phyloP scores from a whole-genome alignment of 2,797 vertebrate genomes.

The Psittacula echo region DNA sequence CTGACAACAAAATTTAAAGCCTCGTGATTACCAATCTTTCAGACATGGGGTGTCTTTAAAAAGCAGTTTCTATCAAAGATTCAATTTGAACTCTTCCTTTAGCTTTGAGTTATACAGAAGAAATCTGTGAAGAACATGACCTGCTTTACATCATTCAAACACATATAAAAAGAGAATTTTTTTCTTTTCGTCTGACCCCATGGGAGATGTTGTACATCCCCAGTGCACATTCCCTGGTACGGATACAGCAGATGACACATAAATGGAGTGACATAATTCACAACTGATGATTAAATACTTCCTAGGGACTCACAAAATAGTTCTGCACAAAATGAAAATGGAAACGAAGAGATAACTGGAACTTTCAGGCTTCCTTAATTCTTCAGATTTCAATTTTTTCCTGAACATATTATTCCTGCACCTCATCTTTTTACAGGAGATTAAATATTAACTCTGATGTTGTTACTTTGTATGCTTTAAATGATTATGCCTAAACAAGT shows the following conservation, averaged over 20 bases:
- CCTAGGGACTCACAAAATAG: slow-evolving; percentile 34
- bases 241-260: not conserved
- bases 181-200: slow-evolving; percentile 39
- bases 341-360: not conserved
- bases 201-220: slow-evolving; percentile 16
- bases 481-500: not conserved
- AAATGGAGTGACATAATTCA: slow-evolving; percentile 56
- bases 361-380: not conserved
- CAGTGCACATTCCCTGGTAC: not conserved
- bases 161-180: not conserved
- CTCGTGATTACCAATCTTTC: slow-evolving; percentile 42
- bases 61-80: slow-evolving; percentile 55
- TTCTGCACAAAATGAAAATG: slow-evolving; percentile 29
- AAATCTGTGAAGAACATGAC: slow-evolving; percentile 19
- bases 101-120: slow-evolving; percentile 59
- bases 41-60: slow-evolving; percentile 44
- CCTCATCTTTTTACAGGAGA: not conserved
- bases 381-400: not conserved
- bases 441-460: not conserved
- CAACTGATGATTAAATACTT: slow-evolving; percentile 46
- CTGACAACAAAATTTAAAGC: slow-evolving; percentile 63
- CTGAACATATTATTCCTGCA: not conserved
- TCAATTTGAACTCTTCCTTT: slow-evolving; percentile 50
- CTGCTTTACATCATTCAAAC: slow-evolving; percentile 61
- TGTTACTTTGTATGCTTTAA: not conserved